Evolutionary conservation across 2,797 vertebrate genomes (phyloP).

Genomic region (Tamandua tetradactyla): DNA sequence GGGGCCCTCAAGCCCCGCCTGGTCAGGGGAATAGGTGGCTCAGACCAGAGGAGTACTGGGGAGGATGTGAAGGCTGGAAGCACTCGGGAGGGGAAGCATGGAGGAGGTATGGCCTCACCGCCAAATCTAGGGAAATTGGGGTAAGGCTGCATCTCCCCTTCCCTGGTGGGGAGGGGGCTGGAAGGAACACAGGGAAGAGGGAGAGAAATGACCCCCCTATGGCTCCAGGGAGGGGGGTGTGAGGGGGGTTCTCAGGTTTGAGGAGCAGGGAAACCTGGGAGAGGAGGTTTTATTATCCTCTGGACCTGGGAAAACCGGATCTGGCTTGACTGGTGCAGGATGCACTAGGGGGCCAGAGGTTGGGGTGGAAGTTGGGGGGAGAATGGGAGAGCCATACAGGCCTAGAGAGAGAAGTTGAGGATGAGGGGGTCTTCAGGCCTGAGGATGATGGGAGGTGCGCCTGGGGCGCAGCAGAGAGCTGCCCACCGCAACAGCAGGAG

Average conservation of each 20-base stretch:
- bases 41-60: neutral
- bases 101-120: too few relatives aligned
- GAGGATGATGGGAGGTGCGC: neutral
- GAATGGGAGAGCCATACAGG: neutral
- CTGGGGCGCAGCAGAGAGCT: neutral
- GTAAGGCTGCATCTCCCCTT: neutral
- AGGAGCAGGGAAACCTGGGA: neutral
- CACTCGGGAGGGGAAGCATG: too few relatives aligned
- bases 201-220: neutral
- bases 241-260: neutral
- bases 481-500: neutral
- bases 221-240: neutral
- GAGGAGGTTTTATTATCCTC: neutral
- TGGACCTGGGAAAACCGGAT: neutral
- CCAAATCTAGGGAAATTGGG: neutral
- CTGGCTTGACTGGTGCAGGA: too few relatives aligned
- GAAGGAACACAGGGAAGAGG: neutral
- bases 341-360: neutral
- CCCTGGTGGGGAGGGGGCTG: neutral
- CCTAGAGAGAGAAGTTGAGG: neutral
- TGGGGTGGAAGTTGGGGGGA: neutral
- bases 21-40: neutral
- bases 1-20: slow-evolving; percentile 12
- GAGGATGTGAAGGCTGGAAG: neutral
- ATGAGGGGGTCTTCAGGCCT: neutral